A percentile compares a stretch with the other conserved stretches of the same genome.
These are phyloP conservation scores for Eupithecia pulchellata DNA, from an alignment of 2,888 invertebrate genomes.

Conservation along the genomic window DNA sequence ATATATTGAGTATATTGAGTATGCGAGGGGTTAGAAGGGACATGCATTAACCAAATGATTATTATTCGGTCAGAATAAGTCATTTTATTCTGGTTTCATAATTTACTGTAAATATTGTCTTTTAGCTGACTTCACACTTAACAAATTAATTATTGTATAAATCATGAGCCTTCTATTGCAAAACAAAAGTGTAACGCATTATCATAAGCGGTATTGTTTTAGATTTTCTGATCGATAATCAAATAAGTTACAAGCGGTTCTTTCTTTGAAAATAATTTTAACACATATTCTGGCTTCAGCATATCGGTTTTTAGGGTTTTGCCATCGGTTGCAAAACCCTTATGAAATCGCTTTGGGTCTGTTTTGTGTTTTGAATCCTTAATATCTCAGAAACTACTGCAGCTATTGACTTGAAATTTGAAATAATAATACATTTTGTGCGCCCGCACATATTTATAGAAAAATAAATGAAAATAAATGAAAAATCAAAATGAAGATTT, in stretches of 20 bases:
- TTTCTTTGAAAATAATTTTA: constrained; percentile 4
- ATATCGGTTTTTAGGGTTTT: too few relatives aligned
- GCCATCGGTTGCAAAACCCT: too few relatives aligned
- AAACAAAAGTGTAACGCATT: constrained; percentile 25
- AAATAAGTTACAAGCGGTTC: constrained; percentile 27
- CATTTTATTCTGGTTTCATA: background rate
- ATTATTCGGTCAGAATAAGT: background rate
- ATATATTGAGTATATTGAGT: too few relatives aligned
- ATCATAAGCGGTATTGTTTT: constrained; percentile 84
- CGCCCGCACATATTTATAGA: too few relatives aligned
- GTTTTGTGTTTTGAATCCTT: too few relatives aligned
- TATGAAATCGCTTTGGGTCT: too few relatives aligned
- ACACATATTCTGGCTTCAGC: background rate
- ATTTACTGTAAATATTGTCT: background rate
- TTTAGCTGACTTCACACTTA: background rate
- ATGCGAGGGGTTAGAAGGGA: too few relatives aligned
- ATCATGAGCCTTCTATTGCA: background rate
- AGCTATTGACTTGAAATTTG: too few relatives aligned
- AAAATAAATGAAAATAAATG: too few relatives aligned
- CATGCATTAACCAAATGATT: background rate
- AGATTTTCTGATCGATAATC: constrained; percentile 61
- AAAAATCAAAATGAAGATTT: too few relatives aligned
- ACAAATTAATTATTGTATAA: background rate
- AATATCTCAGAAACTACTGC: too few relatives aligned
- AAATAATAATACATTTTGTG: too few relatives aligned